phyloP scores from a whole-genome alignment of 2,113 vertebrate genomes.

The Cyanistes caeruleus region DNA sequence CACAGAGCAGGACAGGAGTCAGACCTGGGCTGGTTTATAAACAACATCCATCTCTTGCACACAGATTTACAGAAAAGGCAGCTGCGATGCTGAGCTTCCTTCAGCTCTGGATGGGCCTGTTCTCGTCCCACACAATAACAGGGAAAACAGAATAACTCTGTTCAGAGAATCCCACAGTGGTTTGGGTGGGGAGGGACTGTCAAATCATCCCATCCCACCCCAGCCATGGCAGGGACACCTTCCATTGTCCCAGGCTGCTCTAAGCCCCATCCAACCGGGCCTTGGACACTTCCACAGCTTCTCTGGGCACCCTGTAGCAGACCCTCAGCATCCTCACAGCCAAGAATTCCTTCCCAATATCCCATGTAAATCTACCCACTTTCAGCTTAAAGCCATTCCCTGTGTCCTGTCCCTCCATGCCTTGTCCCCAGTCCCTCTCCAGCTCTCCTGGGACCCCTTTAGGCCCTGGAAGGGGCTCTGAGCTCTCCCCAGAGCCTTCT shows the following conservation, averaged over 20 bases:
- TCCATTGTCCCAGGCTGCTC: neutral
- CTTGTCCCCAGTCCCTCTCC: neutral
- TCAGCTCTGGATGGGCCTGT: fast-evolving
- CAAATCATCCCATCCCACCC: fast-evolving
- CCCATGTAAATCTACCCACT: fast-evolving
- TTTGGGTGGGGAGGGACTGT: neutral
- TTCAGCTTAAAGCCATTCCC: neutral
- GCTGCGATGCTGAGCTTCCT: fast-evolving
- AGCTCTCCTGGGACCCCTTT: neutral
- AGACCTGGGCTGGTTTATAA: neutral
- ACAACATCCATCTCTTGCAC: neutral
- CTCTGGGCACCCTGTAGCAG: fast-evolving
- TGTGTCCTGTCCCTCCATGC: neutral
- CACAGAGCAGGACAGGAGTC: neutral
- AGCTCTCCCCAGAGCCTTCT: fast-evolving
- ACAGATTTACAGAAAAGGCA: neutral
- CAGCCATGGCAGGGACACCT: neutral
- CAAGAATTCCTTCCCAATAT: fast-evolving
- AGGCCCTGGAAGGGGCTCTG: fast-evolving
- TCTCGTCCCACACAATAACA: fast-evolving
- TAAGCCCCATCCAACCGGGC: neutral
- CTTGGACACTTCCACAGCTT: neutral
- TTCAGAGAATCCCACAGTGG: neutral
- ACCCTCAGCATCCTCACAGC: fast-evolving
- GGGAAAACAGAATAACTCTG: fast-evolving